These are phyloP conservation scores for Andrena trimmerana DNA, from an alignment of 2,888 invertebrate species.

Conservation along the genomic window DNA sequence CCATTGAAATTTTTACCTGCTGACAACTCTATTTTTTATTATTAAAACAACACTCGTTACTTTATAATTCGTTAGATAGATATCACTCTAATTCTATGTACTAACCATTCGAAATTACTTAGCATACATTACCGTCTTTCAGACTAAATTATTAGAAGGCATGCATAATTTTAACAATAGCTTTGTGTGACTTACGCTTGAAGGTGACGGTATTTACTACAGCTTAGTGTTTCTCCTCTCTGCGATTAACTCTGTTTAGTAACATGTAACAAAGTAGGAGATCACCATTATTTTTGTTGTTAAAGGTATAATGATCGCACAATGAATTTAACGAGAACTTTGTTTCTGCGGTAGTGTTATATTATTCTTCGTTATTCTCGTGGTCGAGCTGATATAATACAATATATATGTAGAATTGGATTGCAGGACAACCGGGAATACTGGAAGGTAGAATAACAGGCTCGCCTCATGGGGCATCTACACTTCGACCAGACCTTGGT, in stretches of 20 bases:
- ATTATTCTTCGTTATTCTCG: constrained; percentile 22
- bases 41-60: constrained; percentile 9
- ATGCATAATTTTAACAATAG: constrained; percentile 1
- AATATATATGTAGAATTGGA: constrained; percentile 74
- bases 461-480: constrained; percentile 80
- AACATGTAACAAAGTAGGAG: not conserved
- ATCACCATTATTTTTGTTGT: not conserved
- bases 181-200: constrained; percentile 10
- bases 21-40: constrained; percentile 10
- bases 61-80: constrained; percentile 24
- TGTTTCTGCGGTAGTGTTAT: constrained; percentile 14
- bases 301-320: not conserved
- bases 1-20: constrained; percentile 69
- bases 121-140: not conserved
- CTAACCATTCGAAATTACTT: constrained; percentile 6
- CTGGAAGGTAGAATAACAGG: constrained; percentile 83
- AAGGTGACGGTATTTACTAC: constrained; percentile 32
- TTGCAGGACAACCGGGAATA: constrained; percentile 82
- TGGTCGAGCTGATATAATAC: constrained; percentile 55
- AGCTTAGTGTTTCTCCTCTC: constrained; percentile 9
- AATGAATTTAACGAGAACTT: constrained; percentile 16
- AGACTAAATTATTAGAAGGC: constrained; percentile 4
- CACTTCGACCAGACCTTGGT: constrained; percentile 86
- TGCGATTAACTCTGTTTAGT: constrained; percentile 14
- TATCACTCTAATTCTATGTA: constrained; percentile 9